These are phyloP conservation scores for Galendromus occidentalis DNA, from an alignment of 1,140 invertebrate genomes.

Conservation along the genomic window DNA sequence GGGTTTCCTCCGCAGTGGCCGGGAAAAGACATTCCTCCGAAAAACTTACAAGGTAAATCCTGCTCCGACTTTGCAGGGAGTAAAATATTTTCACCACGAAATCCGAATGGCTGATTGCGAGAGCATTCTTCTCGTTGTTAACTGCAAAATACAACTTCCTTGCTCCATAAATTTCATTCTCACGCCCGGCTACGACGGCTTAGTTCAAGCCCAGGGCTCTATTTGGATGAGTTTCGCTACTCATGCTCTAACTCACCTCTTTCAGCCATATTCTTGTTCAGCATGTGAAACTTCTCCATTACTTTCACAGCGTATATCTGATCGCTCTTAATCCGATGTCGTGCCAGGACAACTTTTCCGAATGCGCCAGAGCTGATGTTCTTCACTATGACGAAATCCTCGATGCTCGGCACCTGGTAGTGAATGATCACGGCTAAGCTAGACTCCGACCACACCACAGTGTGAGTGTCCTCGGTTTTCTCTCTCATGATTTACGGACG, in stretches of 20 bases:
- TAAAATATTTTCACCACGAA: slow-evolving; percentile 3
- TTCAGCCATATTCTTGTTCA: slow-evolving; percentile 15
- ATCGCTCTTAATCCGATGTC: neutral
- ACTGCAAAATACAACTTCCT: neutral
- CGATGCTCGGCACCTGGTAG: slow-evolving; percentile 48
- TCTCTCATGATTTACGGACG: too few species aligned
- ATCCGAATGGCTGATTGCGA: neutral
- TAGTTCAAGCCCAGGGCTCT: neutral
- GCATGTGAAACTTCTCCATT: neutral
- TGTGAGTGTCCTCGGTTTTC: too few species aligned
- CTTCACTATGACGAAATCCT: slow-evolving; percentile 76
- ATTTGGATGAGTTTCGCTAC: neutral
- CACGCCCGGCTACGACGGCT: too few species aligned
- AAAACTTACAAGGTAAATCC: slow-evolving; percentile 27
- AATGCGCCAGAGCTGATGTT: slow-evolving; percentile 83
- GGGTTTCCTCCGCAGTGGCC: too few species aligned
- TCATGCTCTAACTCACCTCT: slow-evolving; percentile 27
- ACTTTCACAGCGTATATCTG: slow-evolving; percentile 8
- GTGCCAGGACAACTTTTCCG: slow-evolving; percentile 35
- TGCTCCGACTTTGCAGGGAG: neutral
- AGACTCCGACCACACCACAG: too few species aligned
- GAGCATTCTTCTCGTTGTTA: neutral
- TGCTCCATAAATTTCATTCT: neutral
- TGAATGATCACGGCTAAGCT: too few species aligned
- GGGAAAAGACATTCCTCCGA: neutral